Conservation (phyloP, 92 coral and sea anemone genomes). For the Chrysogorgia sp. region DNA sequence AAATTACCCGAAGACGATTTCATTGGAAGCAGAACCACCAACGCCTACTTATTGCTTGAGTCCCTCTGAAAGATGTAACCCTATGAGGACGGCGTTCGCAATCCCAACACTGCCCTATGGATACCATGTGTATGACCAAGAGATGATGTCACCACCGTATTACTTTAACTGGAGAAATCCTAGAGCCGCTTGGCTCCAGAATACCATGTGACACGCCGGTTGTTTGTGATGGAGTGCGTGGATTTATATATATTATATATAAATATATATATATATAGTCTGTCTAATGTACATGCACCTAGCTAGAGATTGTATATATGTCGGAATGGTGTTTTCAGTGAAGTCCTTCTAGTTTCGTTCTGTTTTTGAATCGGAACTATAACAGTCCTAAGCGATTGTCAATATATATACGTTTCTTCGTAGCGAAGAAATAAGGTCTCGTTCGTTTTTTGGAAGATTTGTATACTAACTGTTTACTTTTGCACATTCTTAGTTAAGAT, state of each 20-base stretch:
- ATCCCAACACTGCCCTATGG: constrained; percentile 25
- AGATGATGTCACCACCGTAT: constrained; percentile 29
- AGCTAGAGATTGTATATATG: no score
- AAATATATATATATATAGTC: background rate
- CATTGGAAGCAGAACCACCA: constrained; percentile 25
- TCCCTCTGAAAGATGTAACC: constrained; percentile 27
- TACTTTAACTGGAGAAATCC: constrained; percentile 29
- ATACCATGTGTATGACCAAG: constrained; percentile 35
- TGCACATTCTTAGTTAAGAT: no score
- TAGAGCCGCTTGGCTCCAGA: constrained; percentile 31
- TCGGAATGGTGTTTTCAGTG: no score
- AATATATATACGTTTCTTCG: background rate
- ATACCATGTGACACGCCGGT: background rate
- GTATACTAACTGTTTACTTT: no score
- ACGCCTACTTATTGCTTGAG: constrained; percentile 32
- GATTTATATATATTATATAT: background rate
- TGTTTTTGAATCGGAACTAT: no score
- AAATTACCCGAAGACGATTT: background rate
- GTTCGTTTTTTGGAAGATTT: background rate
- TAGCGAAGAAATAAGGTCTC: background rate
- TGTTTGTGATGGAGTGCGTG: no score
- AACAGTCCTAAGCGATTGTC: no score
- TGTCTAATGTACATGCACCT: background rate
- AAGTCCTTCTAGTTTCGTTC: no score
- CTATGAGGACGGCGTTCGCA: constrained; percentile 27